phyloP scores from a whole-genome alignment of 1,140 invertebrate genomes.

The Druon quercuslanigerum region DNA sequence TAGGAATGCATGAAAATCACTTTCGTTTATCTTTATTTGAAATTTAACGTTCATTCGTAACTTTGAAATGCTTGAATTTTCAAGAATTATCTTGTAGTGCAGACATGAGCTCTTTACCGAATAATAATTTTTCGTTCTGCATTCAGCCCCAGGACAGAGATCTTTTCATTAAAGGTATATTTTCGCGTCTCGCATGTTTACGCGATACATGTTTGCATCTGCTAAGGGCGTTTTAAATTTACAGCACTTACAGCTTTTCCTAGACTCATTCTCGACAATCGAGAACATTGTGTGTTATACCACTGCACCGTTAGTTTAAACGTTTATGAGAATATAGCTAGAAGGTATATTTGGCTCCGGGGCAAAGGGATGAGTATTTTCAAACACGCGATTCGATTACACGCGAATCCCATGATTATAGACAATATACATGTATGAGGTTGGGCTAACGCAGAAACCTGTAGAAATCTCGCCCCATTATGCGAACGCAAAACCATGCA shows the following conservation, averaged over 20 bases:
- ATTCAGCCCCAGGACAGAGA: too few relatives aligned
- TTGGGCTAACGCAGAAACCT: background rate
- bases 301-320: slow-evolving; percentile 34
- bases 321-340: slow-evolving; percentile 34
- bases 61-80: too few relatives aligned
- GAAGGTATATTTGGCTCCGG: slow-evolving; percentile 36
- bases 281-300: slow-evolving; percentile 5
- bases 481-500: slow-evolving; percentile 44
- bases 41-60: too few relatives aligned
- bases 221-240: slow-evolving; percentile 33
- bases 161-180: too few relatives aligned
- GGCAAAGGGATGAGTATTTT: slow-evolving; percentile 40
- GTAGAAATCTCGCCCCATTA: slow-evolving; percentile 44
- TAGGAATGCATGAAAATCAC: too few relatives aligned
- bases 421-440: slow-evolving; percentile 22
- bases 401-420: slow-evolving; percentile 44
- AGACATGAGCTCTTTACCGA: too few relatives aligned
- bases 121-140: too few relatives aligned
- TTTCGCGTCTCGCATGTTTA: background rate
- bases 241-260: slow-evolving; percentile 33
- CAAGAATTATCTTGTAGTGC: too few relatives aligned
- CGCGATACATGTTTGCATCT: background rate
- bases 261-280: background rate
- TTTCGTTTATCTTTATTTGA: too few relatives aligned
- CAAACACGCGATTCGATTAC: slow-evolving; percentile 50